These are phyloP conservation scores for Hemaris fuciformis DNA, from an alignment of 2,888 invertebrate genomes.

Conservation along the genomic window DNA sequence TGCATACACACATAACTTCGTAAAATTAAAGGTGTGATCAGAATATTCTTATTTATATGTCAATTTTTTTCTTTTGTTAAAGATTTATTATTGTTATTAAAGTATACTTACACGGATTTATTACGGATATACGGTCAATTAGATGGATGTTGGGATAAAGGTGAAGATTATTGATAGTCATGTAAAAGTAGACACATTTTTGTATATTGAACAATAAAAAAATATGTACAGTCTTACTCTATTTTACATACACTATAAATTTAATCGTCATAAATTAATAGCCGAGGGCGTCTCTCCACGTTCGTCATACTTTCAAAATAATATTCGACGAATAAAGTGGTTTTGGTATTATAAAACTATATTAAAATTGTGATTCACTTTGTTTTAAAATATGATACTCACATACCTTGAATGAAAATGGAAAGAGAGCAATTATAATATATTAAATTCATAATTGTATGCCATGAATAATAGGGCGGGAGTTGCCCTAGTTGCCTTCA, in stretches of 20 bases:
- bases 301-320: background rate
- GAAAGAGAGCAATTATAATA: background rate
- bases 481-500: background rate
- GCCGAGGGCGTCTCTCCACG: background rate
- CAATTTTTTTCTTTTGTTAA: too few relatives aligned
- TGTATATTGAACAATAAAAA: conserved; percentile 65
- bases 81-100: too few relatives aligned
- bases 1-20: too few relatives aligned
- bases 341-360: background rate
- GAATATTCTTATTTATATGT: too few relatives aligned
- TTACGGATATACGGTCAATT: too few relatives aligned
- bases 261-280: background rate
- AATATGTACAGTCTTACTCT: conserved; percentile 65
- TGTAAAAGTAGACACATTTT: conserved; percentile 31
- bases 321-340: background rate
- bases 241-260: conserved; percentile 23
- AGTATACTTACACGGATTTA: too few relatives aligned
- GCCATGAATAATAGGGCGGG: background rate
- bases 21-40: too few relatives aligned
- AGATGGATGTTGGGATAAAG: too few relatives aligned
- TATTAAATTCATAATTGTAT: background rate
- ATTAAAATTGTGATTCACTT: background rate
- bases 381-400: background rate
- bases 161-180: background rate
- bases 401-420: background rate